Percentiles rank a stretch among this genome's conserved stretches.
Evolutionary conservation across 2,797 vertebrate species (phyloP).

Genomic region (Arctocebus calabarensis): DNA sequence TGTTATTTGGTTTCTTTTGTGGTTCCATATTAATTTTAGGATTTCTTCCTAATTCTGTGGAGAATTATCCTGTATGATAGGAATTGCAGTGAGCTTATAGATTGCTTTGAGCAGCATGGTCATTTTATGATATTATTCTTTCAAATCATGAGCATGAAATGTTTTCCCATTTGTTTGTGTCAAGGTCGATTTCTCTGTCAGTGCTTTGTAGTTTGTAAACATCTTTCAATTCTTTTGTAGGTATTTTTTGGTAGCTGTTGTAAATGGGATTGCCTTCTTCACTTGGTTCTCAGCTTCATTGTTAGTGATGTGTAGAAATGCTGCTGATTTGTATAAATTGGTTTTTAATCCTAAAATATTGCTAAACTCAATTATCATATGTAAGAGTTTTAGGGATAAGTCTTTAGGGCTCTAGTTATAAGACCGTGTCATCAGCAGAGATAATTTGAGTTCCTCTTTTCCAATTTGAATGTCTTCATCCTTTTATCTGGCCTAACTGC

Average conservation of each 20-base stretch:
- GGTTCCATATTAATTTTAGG: background rate
- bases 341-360: background rate
- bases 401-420: background rate
- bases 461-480: background rate
- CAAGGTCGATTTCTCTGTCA: background rate
- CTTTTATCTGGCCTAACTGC: background rate
- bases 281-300: background rate
- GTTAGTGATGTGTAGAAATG: background rate
- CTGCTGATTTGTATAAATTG: background rate
- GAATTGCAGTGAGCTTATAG: background rate
- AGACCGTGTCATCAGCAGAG: background rate
- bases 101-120: background rate
- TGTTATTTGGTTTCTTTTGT: background rate
- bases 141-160: background rate
- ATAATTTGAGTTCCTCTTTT: background rate
- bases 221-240: background rate
- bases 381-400: background rate
- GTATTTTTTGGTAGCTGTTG: background rate
- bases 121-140: background rate
- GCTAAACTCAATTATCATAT: background rate
- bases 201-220: background rate
- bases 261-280: background rate
- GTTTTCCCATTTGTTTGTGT: background rate
- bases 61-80: background rate
- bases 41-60: background rate